phyloP scores from a whole-genome alignment of 2,888 invertebrate species.

The Drosophila demipolita region DNA sequence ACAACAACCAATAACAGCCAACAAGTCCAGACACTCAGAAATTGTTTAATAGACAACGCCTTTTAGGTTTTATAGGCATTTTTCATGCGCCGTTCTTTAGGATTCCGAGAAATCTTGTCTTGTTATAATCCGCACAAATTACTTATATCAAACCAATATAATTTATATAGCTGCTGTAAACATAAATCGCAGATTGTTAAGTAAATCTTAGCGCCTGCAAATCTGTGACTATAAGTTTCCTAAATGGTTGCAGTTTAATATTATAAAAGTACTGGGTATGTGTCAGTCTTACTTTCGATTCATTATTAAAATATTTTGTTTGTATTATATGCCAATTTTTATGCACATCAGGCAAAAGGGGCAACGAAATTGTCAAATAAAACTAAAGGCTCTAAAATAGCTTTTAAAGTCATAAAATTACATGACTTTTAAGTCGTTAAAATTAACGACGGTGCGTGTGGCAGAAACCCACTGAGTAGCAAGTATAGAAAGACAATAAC shows the following conservation, averaged over 20 bases:
- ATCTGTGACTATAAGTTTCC: not conserved
- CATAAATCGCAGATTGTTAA: not conserved
- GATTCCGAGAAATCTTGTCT: constrained; percentile 32
- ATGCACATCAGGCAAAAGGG: constrained; percentile 61
- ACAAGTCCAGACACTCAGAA: constrained; percentile 50
- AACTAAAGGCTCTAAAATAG: constrained; percentile 80
- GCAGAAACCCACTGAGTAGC: constrained; percentile 45
- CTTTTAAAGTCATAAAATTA: constrained; percentile 81
- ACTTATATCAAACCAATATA: not conserved
- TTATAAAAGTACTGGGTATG: constrained; percentile 24
- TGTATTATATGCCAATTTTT: constrained; percentile 73
- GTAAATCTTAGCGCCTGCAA: not conserved
- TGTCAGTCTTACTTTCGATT: not conserved
- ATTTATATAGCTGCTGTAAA: not conserved
- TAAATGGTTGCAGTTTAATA: not conserved
- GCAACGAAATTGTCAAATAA: constrained; percentile 74
- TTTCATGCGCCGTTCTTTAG: constrained; percentile 45
- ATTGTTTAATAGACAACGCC: constrained; percentile 72
- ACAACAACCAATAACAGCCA: constrained; percentile 13
- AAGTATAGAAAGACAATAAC: constrained; percentile 4
- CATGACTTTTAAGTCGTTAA: constrained; percentile 78
- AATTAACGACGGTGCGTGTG: constrained; percentile 80
- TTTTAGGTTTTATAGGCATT: constrained; percentile 67
- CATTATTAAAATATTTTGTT: constrained; percentile 12
- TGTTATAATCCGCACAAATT: constrained; percentile 22